These are phyloP conservation scores for Cyanoderma ruficeps DNA, from an alignment of 2,113 vertebrate species.

Conservation along the genomic window DNA sequence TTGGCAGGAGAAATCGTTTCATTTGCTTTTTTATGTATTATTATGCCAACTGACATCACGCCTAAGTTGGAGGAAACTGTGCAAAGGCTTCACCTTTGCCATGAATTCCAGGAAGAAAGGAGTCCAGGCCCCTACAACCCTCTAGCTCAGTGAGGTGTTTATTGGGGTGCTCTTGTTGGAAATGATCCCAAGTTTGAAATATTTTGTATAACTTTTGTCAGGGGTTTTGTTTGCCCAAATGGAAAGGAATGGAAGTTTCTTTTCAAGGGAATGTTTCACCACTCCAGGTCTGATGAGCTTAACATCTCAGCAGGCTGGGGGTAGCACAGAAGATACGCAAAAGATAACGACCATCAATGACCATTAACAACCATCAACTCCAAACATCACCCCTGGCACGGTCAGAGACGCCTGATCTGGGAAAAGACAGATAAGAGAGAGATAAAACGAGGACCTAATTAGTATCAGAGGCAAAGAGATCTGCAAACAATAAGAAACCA, in stretches of 20 bases:
- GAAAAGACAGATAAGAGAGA: not conserved
- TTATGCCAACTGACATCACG: not conserved
- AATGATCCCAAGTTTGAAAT: not conserved
- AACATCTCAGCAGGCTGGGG: not conserved
- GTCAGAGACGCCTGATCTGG: not conserved
- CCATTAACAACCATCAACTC: not conserved
- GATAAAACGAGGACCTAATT: not conserved
- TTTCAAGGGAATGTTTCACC: not conserved
- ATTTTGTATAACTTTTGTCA: too few species aligned
- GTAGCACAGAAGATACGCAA: not conserved
- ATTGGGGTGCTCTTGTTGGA: not conserved
- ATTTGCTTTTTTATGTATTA: not conserved
- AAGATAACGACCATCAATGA: not conserved
- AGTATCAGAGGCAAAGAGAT: rapidly evolving
- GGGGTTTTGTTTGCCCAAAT: not conserved
- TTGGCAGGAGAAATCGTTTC: not conserved
- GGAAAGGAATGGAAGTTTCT: not conserved
- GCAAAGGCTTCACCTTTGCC: not conserved
- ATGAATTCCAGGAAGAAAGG: not conserved
- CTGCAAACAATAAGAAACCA: not conserved
- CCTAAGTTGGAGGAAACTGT: not conserved
- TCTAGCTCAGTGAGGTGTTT: not conserved
- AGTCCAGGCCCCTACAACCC: not conserved
- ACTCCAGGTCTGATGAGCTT: not conserved
- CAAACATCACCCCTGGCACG: not conserved